Evolutionary conservation across 2,888 invertebrate genomes (phyloP).

Genomic region (Coelopa pilipes): DNA sequence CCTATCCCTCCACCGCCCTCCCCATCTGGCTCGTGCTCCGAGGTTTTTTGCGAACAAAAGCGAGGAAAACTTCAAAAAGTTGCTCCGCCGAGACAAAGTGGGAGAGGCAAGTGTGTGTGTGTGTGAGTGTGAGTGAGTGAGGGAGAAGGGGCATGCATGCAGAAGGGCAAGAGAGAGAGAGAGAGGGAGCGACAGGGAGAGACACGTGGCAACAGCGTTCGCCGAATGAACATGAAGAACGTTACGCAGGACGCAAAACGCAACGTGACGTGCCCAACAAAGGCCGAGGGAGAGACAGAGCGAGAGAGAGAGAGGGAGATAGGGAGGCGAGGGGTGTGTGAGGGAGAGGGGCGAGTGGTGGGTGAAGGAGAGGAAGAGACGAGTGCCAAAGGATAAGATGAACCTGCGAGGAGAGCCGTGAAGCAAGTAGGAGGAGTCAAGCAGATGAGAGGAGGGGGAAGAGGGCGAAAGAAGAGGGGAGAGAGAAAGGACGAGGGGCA

Average conservation of each 20-base stretch:
- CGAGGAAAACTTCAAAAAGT: conserved; percentile 13
- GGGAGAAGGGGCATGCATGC: no score
- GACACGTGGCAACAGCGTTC: not conserved
- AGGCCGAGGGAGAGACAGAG: not conserved
- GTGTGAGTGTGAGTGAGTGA: no score
- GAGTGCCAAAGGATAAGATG: not conserved
- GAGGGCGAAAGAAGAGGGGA: no score
- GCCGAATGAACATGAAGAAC: conserved; percentile 14
- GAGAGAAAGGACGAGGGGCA: no score
- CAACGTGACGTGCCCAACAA: not conserved
- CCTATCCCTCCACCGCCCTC: no score
- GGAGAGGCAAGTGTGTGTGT: no score
- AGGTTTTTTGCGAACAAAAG: not conserved
- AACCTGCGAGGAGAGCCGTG: not conserved
- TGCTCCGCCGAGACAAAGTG: not conserved
- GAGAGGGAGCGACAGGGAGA: not conserved
- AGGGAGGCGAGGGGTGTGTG: not conserved
- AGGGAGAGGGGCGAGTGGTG: no score
- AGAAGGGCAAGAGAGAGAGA: not conserved
- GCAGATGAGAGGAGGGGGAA: no score
- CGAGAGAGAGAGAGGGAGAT: not conserved
- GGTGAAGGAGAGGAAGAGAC: no score
- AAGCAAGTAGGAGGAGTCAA: no score
- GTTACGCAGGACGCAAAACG: not conserved
- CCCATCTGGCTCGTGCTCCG: no score